Conservation (phyloP, 2,888 invertebrate genomes). For the Biston stratarius region DNA sequence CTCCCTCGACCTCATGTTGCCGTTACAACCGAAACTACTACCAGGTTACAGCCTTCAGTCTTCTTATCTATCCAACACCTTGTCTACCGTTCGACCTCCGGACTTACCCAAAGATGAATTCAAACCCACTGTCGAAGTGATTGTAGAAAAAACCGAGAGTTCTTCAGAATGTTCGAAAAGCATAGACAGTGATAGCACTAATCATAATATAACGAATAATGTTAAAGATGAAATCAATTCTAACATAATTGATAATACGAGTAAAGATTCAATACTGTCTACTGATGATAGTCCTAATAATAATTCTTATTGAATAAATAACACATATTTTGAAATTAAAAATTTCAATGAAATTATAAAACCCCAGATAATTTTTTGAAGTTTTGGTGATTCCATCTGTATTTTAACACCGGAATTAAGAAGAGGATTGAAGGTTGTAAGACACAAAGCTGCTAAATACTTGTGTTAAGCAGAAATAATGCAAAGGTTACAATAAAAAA, state of each 20-base stretch:
- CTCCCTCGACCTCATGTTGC: slow-evolving; percentile 89
- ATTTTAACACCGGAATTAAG: neutral
- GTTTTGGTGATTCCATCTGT: neutral
- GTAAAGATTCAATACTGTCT: slow-evolving; percentile 62
- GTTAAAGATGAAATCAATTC: slow-evolving; percentile 75
- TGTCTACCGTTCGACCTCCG: slow-evolving; percentile 81
- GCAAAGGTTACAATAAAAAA: too few species aligned
- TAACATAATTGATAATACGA: slow-evolving; percentile 66
- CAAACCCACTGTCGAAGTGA: slow-evolving; percentile 71
- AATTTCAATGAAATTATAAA: too few species aligned
- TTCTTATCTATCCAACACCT: slow-evolving; percentile 80
- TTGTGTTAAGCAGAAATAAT: too few species aligned
- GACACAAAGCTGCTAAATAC: too few species aligned
- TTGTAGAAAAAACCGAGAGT: slow-evolving; percentile 70
- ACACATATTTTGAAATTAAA: neutral
- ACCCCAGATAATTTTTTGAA: neutral
- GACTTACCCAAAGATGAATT: slow-evolving; percentile 66
- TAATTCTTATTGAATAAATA: slow-evolving; percentile 71
- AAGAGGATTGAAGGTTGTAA: too few species aligned
- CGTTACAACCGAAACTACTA: slow-evolving; percentile 90
- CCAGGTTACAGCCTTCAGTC: slow-evolving; percentile 85
- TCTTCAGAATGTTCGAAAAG: slow-evolving; percentile 45
- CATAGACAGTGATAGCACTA: slow-evolving; percentile 59
- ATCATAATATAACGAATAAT: slow-evolving; percentile 60
- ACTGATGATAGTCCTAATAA: slow-evolving; percentile 79